Conservation (phyloP, 1,140 invertebrate genomes). For the Nixonia krombeini region DNA sequence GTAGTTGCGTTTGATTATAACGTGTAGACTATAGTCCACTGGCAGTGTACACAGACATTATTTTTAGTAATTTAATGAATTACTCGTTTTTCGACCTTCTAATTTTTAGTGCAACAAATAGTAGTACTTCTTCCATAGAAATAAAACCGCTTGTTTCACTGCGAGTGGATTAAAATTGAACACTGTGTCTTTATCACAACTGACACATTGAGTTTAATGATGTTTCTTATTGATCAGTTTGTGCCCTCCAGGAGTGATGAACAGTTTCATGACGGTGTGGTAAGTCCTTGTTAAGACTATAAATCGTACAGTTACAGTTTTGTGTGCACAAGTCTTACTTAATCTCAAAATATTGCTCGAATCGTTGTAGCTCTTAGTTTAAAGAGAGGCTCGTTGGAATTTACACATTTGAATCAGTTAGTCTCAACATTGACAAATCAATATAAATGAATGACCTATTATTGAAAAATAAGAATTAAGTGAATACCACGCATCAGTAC, state of each 20-base stretch:
- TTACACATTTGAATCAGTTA: too few relatives aligned
- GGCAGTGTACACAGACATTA: not conserved
- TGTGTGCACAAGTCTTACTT: constrained; percentile 73
- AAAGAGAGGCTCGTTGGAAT: constrained; percentile 14
- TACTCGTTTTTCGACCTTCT: not conserved
- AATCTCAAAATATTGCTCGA: constrained; percentile 37
- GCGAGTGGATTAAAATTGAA: not conserved
- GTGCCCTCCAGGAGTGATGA: constrained; percentile 88
- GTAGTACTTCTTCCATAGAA: too few relatives aligned
- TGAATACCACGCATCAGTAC: too few relatives aligned
- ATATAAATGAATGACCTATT: too few relatives aligned
- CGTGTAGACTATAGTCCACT: constrained; percentile 4
- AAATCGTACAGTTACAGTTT: constrained; percentile 57
- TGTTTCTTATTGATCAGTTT: constrained; percentile 77
- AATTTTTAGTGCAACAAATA: not conserved
- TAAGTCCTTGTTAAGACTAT: constrained; percentile 75
- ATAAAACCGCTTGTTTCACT: not conserved
- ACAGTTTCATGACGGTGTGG: constrained; percentile 90
- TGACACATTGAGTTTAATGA: constrained; percentile 53
- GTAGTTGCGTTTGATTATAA: constrained; percentile 22
- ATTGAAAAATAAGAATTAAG: too few relatives aligned
- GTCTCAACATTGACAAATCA: too few relatives aligned
- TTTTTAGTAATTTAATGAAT: not conserved
- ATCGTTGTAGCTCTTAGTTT: constrained; percentile 29
- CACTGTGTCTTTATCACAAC: not conserved